Evolutionary conservation across 2,888 invertebrate genomes (phyloP).

Genomic region (Spodoptera littoralis): DNA sequence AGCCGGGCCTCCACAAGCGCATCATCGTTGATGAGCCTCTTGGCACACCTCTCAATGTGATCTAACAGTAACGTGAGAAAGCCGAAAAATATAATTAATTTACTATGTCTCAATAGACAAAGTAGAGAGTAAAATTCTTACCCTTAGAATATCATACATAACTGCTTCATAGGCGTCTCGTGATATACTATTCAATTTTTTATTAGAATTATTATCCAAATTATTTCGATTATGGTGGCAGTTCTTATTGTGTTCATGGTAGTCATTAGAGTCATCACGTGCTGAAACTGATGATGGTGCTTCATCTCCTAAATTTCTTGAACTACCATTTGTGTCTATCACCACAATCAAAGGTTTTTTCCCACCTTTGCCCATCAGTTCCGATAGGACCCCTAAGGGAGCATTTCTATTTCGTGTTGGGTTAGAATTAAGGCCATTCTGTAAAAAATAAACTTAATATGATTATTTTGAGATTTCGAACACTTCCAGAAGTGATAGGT

Average conservation of each 20-base stretch:
- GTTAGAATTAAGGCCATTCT: constrained; percentile 1
- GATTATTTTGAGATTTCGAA: background rate
- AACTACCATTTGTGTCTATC: constrained; percentile 11
- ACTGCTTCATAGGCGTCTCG: background rate
- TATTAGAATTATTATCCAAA: no score
- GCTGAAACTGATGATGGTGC: no score
- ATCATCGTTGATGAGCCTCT: no score
- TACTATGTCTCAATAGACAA: no score
- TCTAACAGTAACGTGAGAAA: no score
- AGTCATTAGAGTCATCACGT: background rate
- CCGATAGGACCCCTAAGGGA: constrained; percentile 21
- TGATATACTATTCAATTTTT: background rate
- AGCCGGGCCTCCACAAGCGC: no score
- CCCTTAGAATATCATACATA: background rate
- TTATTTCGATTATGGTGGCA: no score
- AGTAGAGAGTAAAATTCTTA: background rate
- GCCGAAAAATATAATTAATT: no score
- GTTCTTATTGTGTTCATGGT: background rate
- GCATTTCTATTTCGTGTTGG: constrained; percentile 3
- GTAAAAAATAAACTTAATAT: constrained; percentile 1
- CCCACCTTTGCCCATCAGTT: constrained; percentile 14
- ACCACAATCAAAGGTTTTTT: constrained; percentile 29
- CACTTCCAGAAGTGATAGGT: no score
- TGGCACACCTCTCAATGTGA: no score
- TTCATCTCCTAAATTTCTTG: background rate